Conservation (phyloP, 2,797 vertebrate species). For the Artibeus lituratus region DNA sequence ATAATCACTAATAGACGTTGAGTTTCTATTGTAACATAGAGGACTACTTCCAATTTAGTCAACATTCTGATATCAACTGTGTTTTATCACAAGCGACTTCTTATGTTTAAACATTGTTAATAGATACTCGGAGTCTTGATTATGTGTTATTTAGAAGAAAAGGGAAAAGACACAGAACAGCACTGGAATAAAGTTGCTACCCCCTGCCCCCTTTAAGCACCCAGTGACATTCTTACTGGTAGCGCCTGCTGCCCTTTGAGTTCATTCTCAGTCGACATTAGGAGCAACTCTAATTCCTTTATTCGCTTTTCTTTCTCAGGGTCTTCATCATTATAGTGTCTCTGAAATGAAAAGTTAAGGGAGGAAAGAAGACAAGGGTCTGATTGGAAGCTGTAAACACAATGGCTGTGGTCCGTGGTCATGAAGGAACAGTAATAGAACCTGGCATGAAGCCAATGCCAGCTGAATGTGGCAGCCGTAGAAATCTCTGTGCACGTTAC, state of each 20-base stretch:
- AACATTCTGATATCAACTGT: neutral
- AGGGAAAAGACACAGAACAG: slow-evolving; percentile 71
- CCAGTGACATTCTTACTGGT: slow-evolving; percentile 89
- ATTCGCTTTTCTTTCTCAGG: slow-evolving; percentile 99
- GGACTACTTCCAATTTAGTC: neutral
- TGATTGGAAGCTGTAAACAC: slow-evolving; percentile 73
- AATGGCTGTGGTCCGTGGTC: slow-evolving; percentile 61
- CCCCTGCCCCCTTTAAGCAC: slow-evolving; percentile 77
- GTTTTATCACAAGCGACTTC: slow-evolving; percentile 60
- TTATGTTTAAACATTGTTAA: slow-evolving; percentile 53
- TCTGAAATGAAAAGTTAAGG: slow-evolving; percentile 87
- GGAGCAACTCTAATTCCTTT: slow-evolving; percentile 98
- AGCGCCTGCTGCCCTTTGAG: slow-evolving; percentile 94
- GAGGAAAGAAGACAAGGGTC: slow-evolving; percentile 78
- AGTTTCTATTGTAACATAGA: neutral
- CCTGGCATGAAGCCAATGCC: slow-evolving; percentile 34
- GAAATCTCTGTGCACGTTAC: slow-evolving; percentile 54
- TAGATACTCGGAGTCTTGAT: slow-evolving; percentile 70
- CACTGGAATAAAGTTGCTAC: slow-evolving; percentile 75
- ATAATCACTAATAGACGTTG: neutral
- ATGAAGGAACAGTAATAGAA: slow-evolving; percentile 57
- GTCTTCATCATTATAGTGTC: slow-evolving; percentile 99
- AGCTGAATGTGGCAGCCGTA: slow-evolving; percentile 29
- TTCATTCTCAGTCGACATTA: slow-evolving; percentile 99
- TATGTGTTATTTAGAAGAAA: slow-evolving; percentile 63